Evolutionary conservation across 2,888 invertebrate genomes (phyloP), one percentile per base, ranked within the genome.

Genomic region (Xestia ashworthii): DNA sequence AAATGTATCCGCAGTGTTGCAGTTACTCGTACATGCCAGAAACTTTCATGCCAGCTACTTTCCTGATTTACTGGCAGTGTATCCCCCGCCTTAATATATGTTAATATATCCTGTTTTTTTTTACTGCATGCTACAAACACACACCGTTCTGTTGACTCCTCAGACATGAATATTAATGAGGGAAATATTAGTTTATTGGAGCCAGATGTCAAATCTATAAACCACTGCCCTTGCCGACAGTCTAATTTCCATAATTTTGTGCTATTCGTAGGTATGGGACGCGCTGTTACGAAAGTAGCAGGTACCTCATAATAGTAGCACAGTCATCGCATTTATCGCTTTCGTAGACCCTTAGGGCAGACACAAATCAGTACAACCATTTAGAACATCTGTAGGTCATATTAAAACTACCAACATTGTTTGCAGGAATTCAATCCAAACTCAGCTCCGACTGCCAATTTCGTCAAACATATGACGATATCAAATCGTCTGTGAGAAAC

Each of bases 401-500:
- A 71, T 79, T 50, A 65, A 25, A 55, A 53, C 32, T 53, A 67
- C n/a, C 14, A 12, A 76, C 5, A 78, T 68, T 46, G 53, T 53
- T 46, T 32, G 38, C 8, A 16, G 50, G 5, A 16, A 46, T 64
- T 32, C 16, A 46, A 67, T 16, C 66, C 65, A 65, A 69, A 68
- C 48, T 6, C 32, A 69, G 64, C 22, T 46, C 58, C 5, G 46
- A 11, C 44, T 76, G 44, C 25, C 67, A 73, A 68, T n/a, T 25
- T 69, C 46, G 19, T 19, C 74, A 50, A 66, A n/a, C 71, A 41
- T 53, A 69, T 62, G 72, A 83, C 55, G 65, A 46, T 71, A 71
- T 38, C 55, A 70, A 65, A 74, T 46, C 32, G 32, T 73, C 69
- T 38, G 22, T 66, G 25, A n/a, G 50, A 46, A 74, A 76, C 67